Base-by-base conservation (phyloP, 2,888 invertebrate species). In the Rhopalosiphum nymphaeae region DNA sequence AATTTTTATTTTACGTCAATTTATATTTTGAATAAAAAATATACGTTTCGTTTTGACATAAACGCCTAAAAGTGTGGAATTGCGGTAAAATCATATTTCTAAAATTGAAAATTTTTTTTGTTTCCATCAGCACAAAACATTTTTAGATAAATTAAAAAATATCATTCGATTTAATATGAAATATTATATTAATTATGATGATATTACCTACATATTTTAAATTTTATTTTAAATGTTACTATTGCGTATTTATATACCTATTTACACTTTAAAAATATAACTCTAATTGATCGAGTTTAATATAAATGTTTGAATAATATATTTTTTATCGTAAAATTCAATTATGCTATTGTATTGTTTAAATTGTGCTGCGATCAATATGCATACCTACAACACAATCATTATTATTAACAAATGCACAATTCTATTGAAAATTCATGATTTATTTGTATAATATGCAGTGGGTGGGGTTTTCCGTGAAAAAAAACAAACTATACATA, bases 331-430 rank as follows among this genome's bases (percentile, higher is more conserved):
- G n/a, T 86, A 26, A 86, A 86, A 86, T 5, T 86, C 46, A 86
- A 88, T 53, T 53, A 56, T 10, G 36, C 21, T 36, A 53, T 89
- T 29, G 44, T 57, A 89, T 57, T 89, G 89, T 89, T 89, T 57
- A 26, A 21, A 49, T 53, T 53, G 25, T 56, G 42, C 7, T 29
- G 53, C 36, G 53, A 88, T 36, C n/a, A 88, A 88, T 78, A 78
- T 78, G 36, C 21, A 56, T 53, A 53, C 53, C 4, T 36, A 53
- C 26, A 61, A 36, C 26, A 61, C 42, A 56, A 56, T 87, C 49
- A 89, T 89, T 57, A 25, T 56, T 85, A 87, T 46, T 49, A 89
- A 89, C 16, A 61, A 57, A 36, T 78, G 78, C 44, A 21, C 89
- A 44, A n/a, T 57, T 61, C 61, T 89, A 61, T 89, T 89, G 89